Conservation (phyloP, 2,113 vertebrate genomes). For the Oceanites oceanicus region DNA sequence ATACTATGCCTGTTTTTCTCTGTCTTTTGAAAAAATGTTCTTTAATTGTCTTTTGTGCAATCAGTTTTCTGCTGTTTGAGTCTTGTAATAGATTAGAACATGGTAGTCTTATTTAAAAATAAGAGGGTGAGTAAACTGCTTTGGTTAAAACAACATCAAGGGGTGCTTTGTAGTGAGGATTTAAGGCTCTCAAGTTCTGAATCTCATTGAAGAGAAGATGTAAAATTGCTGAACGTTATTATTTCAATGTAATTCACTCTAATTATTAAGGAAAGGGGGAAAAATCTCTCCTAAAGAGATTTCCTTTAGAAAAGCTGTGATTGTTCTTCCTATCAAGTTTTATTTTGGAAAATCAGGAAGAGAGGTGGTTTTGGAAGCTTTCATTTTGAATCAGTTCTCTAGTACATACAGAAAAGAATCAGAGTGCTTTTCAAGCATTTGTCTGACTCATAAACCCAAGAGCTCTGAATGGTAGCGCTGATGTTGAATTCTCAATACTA, state of each 20-base stretch:
- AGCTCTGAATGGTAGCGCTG: neutral
- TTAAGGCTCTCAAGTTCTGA: neutral
- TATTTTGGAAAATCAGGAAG: neutral
- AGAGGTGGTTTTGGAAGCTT: neutral
- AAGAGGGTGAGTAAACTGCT: neutral
- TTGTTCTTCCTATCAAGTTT: neutral
- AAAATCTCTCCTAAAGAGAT: neutral
- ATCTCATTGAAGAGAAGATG: neutral
- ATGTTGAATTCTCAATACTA: neutral
- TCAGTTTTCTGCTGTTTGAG: neutral
- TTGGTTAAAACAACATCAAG: neutral
- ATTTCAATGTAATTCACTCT: neutral
- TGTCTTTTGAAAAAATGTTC: neutral
- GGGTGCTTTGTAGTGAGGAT: neutral
- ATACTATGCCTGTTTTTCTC: neutral
- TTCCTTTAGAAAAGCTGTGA: neutral
- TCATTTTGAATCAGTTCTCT: neutral
- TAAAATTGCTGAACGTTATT: neutral
- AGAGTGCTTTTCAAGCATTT: neutral
- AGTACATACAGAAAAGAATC: neutral
- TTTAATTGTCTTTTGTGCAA: neutral
- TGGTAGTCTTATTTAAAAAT: neutral
- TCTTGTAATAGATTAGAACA: neutral
- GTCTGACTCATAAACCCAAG: neutral
- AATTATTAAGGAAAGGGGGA: neutral